Evolutionary conservation across 2,113 vertebrate genomes (phyloP), one percentile per base, ranked within the genome.

Genomic region (Coreoperca whiteheadi): DNA sequence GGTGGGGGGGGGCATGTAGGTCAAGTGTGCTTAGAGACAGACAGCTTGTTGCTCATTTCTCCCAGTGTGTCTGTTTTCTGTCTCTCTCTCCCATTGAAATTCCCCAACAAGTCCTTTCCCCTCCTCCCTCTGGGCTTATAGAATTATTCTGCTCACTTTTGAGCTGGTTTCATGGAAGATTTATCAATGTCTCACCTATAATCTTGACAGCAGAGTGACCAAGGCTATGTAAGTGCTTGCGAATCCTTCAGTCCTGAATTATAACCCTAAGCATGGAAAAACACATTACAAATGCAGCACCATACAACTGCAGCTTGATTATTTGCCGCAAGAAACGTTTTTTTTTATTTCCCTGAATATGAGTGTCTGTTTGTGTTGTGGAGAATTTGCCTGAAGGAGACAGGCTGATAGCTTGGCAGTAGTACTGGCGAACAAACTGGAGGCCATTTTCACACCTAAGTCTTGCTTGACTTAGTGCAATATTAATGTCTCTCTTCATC

Each of bases 361-460:
- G 85, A 80, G 34, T 77, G 60, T 83, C 75, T 87, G 87, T 86
- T 85, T 88, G 77, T 87, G 80, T 81, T 81, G 81, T 74, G 61
- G 77, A 83, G 64, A 64, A 81, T 84, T 75, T 71, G 81, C 88
- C 91, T 77, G 53, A 74, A 87, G 85, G 86, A 77, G 82, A 91
- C 77, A 51, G 82, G 56, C 81, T 82, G 68, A 88, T 87, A 83
- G 65, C 61, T 90, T 82, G 79, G 83, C 85, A 81, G 43, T 41
- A 3, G 87, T 59, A 56, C 73, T 73, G 74, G 81, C 59, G 59
- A 88, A 81, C 78, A 81, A 93, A 88, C 88, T 87, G 78, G 78
- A 89, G 89, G 90, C 79, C 92, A 86, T 90, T 91, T 88, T 92
- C 83, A 68, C 89, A 90, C 88, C 84, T 82, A 75, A 85, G 75